Evolutionary conservation across 2,888 invertebrate species (phyloP), one percentile per base, ranked within the genome.

Genomic region (Auanema sp.): DNA sequence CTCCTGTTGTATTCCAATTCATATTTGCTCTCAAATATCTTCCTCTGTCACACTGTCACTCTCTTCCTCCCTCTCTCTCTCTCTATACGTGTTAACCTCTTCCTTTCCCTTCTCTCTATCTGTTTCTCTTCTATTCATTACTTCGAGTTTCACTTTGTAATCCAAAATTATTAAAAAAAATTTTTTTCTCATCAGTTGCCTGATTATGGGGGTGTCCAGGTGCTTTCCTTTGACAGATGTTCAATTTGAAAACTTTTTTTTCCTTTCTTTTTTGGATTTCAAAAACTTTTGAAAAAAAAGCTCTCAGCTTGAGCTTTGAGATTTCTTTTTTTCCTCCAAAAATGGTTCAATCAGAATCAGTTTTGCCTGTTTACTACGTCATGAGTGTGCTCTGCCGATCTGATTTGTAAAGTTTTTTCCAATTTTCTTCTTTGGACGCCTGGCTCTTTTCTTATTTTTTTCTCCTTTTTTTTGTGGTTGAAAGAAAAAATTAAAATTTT

Each of bases 401-500:
- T 33, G 33, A 33, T 33, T 33, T 33, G 33, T 33, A 33, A 33
- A 33, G 33, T 33, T 33, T 33, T n/a, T 47, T 18, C 21, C 4
- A 47, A 47, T 47, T 47, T 47, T 47, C 8, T 47, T 8, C 8
- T 18, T 6, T 3, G 33, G 33, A 8, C 3, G 8, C 4, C 33
- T 33, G 4, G 33, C 33, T 5, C 4, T 33, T 33, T 3, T 33
- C 3, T 33, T n/a, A n/a, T n/a, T n/a, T n/a, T n/a, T n/a, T n/a
- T n/a, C n/a, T n/a, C n/a, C n/a, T n/a, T n/a, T n/a, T n/a, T n/a
- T n/a, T n/a, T n/a, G n/a, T 33, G 33, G 33, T 8, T 33, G 24
- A 21, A 52, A 52, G 52, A 21, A 52, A 23, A 52, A 23, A 23
- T 21, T 23, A 52, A 52, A 23, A 16, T 52, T 52, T 52, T 52